phyloP scores from a whole-genome alignment of 35 echinoderm and acorn worm genomes.

The Stichopus chloronotus region DNA sequence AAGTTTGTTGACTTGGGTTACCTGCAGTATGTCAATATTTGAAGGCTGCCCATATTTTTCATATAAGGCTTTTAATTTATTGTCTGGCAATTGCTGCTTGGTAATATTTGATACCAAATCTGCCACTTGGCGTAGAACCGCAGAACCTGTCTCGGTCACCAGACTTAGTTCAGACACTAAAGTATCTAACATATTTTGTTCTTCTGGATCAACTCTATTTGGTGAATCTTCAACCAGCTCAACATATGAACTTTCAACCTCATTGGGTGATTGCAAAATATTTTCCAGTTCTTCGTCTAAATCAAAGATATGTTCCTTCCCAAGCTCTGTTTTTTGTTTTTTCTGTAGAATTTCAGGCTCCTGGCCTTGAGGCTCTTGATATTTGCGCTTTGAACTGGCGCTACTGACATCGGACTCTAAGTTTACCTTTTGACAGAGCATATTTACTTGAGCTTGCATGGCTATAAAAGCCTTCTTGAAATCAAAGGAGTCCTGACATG shows the following conservation, averaged over 20 bases:
- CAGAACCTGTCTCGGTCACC: not conserved
- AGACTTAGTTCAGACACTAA: not conserved
- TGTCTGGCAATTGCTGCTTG: not conserved
- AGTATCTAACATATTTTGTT: not conserved
- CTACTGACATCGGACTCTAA: not conserved
- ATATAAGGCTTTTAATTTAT: not conserved
- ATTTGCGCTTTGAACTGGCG: not conserved
- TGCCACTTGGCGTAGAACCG: not conserved
- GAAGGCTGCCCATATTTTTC: slow-evolving; percentile 23
- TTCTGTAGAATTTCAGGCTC: not conserved
- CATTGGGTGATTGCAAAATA: not conserved
- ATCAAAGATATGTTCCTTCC: not conserved
- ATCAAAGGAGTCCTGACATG: not conserved
- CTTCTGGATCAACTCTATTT: not conserved
- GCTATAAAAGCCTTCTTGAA: not conserved
- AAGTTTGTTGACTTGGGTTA: slow-evolving; percentile 32
- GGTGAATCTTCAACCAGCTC: not conserved
- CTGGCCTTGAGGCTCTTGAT: slow-evolving; percentile 10
- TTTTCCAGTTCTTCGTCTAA: not conserved
- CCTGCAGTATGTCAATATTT: slow-evolving; percentile 7
- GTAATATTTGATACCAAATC: not conserved
- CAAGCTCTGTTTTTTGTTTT: slow-evolving; percentile 1
- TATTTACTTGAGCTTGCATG: not conserved
- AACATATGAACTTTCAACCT: not conserved
- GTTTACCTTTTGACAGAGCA: slow-evolving; percentile 30